Evolutionary conservation across 2,113 vertebrate genomes (phyloP).

Genomic region (Rousettus leschenaultii): DNA sequence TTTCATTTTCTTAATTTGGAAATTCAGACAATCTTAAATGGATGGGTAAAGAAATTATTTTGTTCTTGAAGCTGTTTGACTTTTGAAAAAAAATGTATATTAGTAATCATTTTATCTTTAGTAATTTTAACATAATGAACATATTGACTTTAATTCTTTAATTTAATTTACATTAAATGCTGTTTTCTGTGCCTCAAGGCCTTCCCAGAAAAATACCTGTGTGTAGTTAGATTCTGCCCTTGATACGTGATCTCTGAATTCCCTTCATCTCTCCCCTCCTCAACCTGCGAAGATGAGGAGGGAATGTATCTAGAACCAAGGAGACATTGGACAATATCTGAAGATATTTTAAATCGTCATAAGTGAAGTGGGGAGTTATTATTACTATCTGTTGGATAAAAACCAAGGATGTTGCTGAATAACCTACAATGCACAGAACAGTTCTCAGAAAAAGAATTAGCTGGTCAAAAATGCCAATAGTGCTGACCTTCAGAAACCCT

Average conservation of each 20-base stretch:
- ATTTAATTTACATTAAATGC: background rate
- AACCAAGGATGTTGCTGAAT: background rate
- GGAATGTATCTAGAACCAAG: background rate
- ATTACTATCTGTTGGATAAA: background rate
- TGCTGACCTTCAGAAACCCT: background rate
- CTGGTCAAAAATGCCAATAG: background rate
- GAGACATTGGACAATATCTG: background rate
- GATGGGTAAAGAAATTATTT: background rate
- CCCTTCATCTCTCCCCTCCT: background rate
- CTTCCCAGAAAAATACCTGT: background rate
- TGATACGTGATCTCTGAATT: background rate
- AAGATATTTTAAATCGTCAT: background rate
- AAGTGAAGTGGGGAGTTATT: background rate
- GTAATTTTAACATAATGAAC: background rate
- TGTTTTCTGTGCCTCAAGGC: background rate
- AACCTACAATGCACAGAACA: background rate
- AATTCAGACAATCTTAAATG: background rate
- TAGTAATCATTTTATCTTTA: background rate
- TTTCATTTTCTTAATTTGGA: background rate
- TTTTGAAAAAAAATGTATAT: background rate
- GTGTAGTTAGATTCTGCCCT: background rate
- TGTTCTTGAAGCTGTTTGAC: background rate
- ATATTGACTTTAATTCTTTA: background rate
- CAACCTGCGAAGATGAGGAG: background rate
- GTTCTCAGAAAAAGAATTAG: background rate